phyloP scores from a whole-genome alignment of 2,888 invertebrate genomes.

The Drosophila anomalata region DNA sequence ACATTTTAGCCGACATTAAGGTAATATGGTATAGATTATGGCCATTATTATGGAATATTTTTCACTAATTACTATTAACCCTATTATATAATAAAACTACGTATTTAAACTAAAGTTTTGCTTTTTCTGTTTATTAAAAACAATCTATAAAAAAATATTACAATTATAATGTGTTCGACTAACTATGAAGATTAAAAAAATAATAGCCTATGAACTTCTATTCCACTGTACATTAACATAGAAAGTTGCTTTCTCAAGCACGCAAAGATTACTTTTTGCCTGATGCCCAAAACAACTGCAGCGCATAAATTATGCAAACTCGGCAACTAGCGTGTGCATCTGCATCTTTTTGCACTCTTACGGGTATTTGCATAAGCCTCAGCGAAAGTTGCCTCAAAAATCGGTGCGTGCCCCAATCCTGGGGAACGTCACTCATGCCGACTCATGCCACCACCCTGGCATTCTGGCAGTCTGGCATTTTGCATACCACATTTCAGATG shows the following conservation, averaged over 20 bases:
- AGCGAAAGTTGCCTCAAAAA: slow-evolving; percentile 53
- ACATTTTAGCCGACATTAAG: no score
- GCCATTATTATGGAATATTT: no score
- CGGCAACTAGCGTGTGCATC: slow-evolving; percentile 21
- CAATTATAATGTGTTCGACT: no score
- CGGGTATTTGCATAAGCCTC: slow-evolving; percentile 65
- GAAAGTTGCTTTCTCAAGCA: slow-evolving; percentile 15
- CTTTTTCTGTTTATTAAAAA: no score
- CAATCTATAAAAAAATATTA: no score
- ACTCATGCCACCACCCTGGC: not conserved
- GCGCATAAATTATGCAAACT: slow-evolving; percentile 61
- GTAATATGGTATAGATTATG: no score
- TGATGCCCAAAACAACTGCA: slow-evolving; percentile 62
- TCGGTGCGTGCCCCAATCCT: slow-evolving; percentile 58
- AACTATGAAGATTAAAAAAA: no score
- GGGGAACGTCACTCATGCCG: slow-evolving; percentile 12
- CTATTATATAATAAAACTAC: no score
- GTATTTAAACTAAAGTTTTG: no score
- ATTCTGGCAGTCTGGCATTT: not conserved
- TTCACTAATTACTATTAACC: no score
- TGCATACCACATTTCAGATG: slow-evolving; percentile 39
- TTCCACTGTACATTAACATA: slow-evolving; percentile 44
- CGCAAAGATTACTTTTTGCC: slow-evolving; percentile 29
- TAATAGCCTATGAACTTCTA: not conserved
- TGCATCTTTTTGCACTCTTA: slow-evolving; percentile 49